Conservation (phyloP, 2,113 vertebrate genomes). For the Channa argus region DNA sequence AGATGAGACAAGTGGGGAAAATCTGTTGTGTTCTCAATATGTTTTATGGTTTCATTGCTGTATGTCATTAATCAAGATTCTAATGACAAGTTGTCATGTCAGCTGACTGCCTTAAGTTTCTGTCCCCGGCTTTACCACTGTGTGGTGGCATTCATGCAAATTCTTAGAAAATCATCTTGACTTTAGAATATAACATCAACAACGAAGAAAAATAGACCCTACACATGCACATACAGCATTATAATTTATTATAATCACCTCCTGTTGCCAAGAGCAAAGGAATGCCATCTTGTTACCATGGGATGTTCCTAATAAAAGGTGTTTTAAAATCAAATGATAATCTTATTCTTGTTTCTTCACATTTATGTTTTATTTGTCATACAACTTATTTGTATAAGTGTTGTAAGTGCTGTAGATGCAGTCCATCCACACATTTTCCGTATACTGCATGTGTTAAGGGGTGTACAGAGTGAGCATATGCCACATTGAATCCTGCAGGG, state of each 20-base stretch:
- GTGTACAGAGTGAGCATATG: constrained; percentile 70
- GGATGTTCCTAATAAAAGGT: constrained; percentile 12
- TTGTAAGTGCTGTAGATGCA: constrained; percentile 9
- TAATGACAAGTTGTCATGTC: constrained; percentile 39
- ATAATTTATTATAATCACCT: constrained; percentile 21
- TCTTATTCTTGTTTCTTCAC: constrained; percentile 15
- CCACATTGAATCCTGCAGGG: constrained; percentile 65
- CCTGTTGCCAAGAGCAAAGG: constrained; percentile 23
- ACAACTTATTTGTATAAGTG: constrained; percentile 14
- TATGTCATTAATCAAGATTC: constrained; percentile 10
- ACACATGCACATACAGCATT: constrained; percentile 8
- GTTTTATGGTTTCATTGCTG: constrained; percentile 8
- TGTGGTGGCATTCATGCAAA: constrained; percentile 9
- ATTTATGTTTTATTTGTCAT: no score
- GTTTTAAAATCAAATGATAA: constrained; percentile 11
- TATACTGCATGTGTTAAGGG: constrained; percentile 43
- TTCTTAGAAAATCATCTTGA: constrained; percentile 24
- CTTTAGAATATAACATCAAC: not conserved
- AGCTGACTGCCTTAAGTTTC: constrained; percentile 8
- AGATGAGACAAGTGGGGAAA: constrained; percentile 56
- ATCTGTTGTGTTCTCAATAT: constrained; percentile 50
- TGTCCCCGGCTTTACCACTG: not conserved
- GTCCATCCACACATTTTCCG: constrained; percentile 4
- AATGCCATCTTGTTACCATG: constrained; percentile 12
- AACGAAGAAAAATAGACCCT: constrained; percentile 12